A percentile compares a stretch with the other conserved stretches of the same genome.
phyloP scores from a whole-genome alignment of 2,797 vertebrate genomes.

The Crenichthys baileyi region DNA sequence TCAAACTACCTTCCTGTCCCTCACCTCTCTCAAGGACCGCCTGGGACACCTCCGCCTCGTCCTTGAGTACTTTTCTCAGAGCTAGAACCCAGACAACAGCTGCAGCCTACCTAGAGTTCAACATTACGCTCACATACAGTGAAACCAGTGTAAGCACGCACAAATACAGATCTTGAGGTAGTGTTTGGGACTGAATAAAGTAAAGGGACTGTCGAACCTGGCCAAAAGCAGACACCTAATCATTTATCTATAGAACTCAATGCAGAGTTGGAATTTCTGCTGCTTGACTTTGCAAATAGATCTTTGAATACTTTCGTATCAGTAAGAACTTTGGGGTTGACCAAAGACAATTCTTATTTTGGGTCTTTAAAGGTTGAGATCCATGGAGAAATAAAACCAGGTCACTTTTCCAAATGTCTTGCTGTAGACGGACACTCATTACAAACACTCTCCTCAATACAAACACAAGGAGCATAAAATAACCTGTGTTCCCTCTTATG shows the following conservation, averaged over 20 bases:
- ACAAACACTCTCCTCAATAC: neutral
- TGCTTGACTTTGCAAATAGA: slow-evolving; percentile 31
- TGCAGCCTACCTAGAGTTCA: slow-evolving; percentile 7
- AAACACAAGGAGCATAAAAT: slow-evolving; percentile 4
- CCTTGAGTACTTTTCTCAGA: slow-evolving; percentile 86
- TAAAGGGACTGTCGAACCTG: slow-evolving; percentile 17
- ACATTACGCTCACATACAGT: slow-evolving; percentile 16
- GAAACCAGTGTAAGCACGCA: slow-evolving; percentile 26
- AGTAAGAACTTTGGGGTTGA: slow-evolving; percentile 28
- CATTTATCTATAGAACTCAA: slow-evolving; percentile 10
- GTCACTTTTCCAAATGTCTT: slow-evolving; percentile 1
- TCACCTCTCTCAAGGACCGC: slow-evolving; percentile 85
- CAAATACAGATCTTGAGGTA: slow-evolving; percentile 11
- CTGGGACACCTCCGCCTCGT: slow-evolving; percentile 86
- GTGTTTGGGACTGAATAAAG: slow-evolving; percentile 7
- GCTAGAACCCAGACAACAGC: slow-evolving; percentile 53
- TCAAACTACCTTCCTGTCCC: slow-evolving; percentile 87
- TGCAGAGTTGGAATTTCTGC: slow-evolving; percentile 6
- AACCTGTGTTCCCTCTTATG: slow-evolving; percentile 5
- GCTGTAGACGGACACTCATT: slow-evolving; percentile 32
- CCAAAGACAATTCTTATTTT: slow-evolving; percentile 57
- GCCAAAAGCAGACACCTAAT: slow-evolving; percentile 27
- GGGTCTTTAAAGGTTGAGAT: slow-evolving; percentile 15
- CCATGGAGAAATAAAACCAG: slow-evolving; percentile 4
- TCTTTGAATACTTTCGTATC: slow-evolving; percentile 8